Evolutionary conservation across 2,113 vertebrate genomes (phyloP).

Genomic region (Rhineura floridana): DNA sequence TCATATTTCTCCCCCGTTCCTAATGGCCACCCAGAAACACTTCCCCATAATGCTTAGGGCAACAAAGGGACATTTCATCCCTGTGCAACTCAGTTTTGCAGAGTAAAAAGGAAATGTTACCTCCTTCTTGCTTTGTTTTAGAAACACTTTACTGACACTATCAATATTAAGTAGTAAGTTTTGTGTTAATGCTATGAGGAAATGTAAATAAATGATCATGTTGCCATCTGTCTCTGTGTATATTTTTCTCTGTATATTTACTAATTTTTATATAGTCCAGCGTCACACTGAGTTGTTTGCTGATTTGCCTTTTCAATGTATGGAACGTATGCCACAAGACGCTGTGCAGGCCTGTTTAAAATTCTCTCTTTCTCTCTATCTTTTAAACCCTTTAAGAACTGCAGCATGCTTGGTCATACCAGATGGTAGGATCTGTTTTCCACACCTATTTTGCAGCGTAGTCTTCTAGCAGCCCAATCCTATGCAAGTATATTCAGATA

Average conservation of each 20-base stretch:
- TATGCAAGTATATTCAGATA: neutral
- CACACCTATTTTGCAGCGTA: neutral
- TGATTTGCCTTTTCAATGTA: slow-evolving; percentile 13
- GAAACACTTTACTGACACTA: neutral
- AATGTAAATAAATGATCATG: slow-evolving; percentile 22
- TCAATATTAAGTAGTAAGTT: slow-evolving; percentile 1
- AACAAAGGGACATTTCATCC: neutral
- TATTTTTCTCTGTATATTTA: neutral
- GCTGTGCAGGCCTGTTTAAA: neutral
- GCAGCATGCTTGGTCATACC: neutral
- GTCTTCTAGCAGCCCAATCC: no score
- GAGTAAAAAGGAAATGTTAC: no score
- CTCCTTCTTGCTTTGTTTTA: neutral
- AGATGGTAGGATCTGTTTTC: neutral
- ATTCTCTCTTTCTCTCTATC: no score
- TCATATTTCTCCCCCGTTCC: no score
- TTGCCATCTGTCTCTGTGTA: slow-evolving; percentile 10
- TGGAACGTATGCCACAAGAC: neutral
- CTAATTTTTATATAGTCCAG: slow-evolving; percentile 2
- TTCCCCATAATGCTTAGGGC: neutral
- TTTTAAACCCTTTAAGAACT: neutral
- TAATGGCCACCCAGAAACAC: no score
- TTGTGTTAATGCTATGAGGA: neutral
- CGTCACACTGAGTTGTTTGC: neutral
- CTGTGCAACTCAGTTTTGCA: neutral